Conservation (phyloP, 2,888 invertebrate species). For the Malacosoma neustria region DNA sequence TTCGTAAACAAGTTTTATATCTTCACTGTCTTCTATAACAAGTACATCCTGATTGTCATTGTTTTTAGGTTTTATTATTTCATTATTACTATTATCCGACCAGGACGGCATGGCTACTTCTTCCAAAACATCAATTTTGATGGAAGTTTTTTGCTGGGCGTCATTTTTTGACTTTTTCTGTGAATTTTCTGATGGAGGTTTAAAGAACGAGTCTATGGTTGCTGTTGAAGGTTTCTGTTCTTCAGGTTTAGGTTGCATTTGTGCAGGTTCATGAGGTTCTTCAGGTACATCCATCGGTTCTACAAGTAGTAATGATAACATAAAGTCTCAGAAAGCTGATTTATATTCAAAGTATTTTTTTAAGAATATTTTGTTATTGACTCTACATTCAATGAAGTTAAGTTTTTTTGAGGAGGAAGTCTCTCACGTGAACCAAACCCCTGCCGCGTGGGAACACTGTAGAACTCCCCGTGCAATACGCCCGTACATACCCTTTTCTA, state of each 20-base stretch:
- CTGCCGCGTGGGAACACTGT: too few species aligned
- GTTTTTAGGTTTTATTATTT: constrained; percentile 38
- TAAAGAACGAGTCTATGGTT: constrained; percentile 54
- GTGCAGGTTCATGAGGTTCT: constrained; percentile 21
- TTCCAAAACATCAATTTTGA: constrained; percentile 52
- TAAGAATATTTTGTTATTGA: too few species aligned
- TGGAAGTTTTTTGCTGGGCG: constrained; percentile 43
- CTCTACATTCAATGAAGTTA: too few species aligned
- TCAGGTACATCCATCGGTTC: constrained; percentile 36
- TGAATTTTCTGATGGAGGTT: constrained; percentile 43
- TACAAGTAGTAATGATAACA: too few species aligned
- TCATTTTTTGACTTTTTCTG: constrained; percentile 37
- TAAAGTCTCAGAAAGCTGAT: constrained; percentile 2
- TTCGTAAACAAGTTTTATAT: constrained; percentile 75
- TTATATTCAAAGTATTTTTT: not conserved
- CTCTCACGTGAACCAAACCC: too few species aligned
- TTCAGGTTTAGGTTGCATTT: constrained; percentile 15
- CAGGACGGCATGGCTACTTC: constrained; percentile 67
- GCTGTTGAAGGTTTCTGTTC: constrained; percentile 22
- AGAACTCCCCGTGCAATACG: too few species aligned
- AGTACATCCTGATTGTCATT: constrained; percentile 19
- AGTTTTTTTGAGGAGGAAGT: too few species aligned
- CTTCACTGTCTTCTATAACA: constrained; percentile 64
- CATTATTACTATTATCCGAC: constrained; percentile 63
- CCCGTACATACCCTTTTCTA: too few species aligned